Evolutionary conservation across 2,113 vertebrate species (phyloP), one percentile per base, ranked within the genome.

Genomic region (Anarhynchus alexandrinus): DNA sequence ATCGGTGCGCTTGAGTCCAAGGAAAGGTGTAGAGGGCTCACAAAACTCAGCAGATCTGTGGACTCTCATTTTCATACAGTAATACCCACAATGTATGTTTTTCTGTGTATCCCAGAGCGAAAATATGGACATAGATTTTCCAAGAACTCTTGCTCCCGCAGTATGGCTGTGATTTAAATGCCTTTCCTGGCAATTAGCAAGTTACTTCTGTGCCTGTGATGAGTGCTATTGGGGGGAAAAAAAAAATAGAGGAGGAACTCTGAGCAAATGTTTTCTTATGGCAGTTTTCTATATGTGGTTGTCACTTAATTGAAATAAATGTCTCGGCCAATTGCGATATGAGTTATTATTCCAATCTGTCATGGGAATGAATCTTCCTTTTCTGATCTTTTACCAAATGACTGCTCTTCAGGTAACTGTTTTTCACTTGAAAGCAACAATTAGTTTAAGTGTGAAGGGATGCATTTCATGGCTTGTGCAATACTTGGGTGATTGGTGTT

Each of bases 181-280:
- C 23, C 55, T 88, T 74, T 96, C 77, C 55, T 91, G 47, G 91
- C 77, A 96, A 87, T 92, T 85, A 91, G 47, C 30, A 89, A 49
- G 94, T 86, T 91, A 20, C 25, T 74, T 89, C 90, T 90, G n/a
- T 91, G 79, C 91, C 54, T 94, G 38, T 92, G 55, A 88, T 94
- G 32, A 88, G 17, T 83, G 76, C 69, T 79, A 42, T 16, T 58
- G 27, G 69, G 9, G 4, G 30, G 49, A 64, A 38, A 49, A 25
- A 12, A 26, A 30, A 26, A 72, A 16, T 10, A 91, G 52, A 94
- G 36, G 47, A 70, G 71, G 42, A 81, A 58, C 76, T 94, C 69
- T 86, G 36, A 89, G 57, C 12, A 89, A 88, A 77, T 67, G 9
- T 34, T 88, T 92, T 92, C 38, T 54, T 52, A 34, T 11, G 13